These are phyloP conservation scores for Caenorhabditis sulstoni DNA, from an alignment of 2,888 invertebrate species.

Conservation along the genomic window DNA sequence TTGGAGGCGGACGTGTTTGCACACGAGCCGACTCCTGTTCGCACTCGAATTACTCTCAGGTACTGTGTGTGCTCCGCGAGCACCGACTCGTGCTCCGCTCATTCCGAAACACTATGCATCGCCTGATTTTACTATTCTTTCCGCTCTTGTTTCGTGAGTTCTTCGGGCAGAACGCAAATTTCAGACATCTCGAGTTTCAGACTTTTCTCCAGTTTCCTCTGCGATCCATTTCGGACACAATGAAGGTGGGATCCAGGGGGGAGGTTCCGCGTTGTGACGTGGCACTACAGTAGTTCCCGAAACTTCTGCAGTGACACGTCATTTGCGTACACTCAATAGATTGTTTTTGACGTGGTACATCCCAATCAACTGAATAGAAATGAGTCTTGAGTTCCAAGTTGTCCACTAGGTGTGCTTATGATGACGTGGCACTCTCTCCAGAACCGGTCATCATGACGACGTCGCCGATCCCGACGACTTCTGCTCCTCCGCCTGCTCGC, in stretches of 20 bases:
- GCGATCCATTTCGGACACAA: slow-evolving; percentile 18
- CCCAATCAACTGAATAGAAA: no score
- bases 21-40: slow-evolving; percentile 29
- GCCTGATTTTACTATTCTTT: background rate
- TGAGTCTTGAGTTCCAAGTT: no score
- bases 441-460: background rate
- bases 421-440: background rate
- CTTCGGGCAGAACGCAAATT: background rate
- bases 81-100: background rate
- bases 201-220: background rate
- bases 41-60: slow-evolving; percentile 17
- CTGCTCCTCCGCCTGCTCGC: slow-evolving; percentile 30
- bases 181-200: background rate
- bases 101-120: background rate
- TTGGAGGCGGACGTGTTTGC: slow-evolving; percentile 32
- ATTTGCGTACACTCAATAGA: no score
- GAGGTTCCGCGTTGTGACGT: no score
- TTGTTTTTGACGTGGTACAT: no score
- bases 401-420: no score
- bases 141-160: background rate
- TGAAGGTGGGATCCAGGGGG: slow-evolving; percentile 8
- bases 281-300: no score
- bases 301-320: no score
- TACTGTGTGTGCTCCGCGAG: background rate
- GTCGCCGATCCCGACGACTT: slow-evolving; percentile 3